Evolutionary conservation across 1,140 invertebrate species (phyloP).

Genomic region (Rhagoletis zephyria): DNA sequence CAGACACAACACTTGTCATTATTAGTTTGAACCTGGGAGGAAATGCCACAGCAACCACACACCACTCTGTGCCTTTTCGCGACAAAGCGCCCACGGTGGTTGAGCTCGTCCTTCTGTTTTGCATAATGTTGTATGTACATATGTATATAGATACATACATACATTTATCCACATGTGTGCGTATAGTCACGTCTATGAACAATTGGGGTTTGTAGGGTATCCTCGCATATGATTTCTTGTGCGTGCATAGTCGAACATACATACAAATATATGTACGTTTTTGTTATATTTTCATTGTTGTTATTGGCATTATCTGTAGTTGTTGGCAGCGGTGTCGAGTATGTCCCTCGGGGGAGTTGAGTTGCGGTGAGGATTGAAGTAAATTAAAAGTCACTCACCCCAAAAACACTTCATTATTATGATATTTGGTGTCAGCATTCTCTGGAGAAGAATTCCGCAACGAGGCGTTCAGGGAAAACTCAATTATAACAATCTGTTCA

Average conservation of each 20-base stretch:
- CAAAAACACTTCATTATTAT: conserved; percentile 66
- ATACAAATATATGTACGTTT: neutral
- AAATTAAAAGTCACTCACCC: conserved; percentile 73
- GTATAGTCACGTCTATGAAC: neutral
- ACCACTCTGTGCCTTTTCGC: neutral
- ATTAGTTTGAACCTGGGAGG: neutral
- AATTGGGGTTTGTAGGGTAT: neutral
- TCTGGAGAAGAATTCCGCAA: conserved; percentile 53
- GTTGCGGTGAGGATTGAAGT: conserved; percentile 66
- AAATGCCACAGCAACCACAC: neutral
- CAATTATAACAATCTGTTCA: conserved; percentile 73
- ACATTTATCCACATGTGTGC: neutral
- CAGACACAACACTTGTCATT: conserved; percentile 18
- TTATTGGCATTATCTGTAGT: conserved; percentile 39
- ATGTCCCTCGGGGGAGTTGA: conserved; percentile 42
- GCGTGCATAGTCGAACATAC: neutral
- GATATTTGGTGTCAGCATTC: conserved; percentile 70
- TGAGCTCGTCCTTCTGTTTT: conserved; percentile 21
- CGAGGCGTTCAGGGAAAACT: conserved; percentile 63
- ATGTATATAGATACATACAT: neutral
- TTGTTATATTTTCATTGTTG: conserved; percentile 41
- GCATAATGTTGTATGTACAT: neutral
- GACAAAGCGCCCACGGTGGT: neutral
- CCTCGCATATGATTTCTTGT: neutral
- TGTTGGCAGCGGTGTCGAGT: neutral